Evolutionary conservation across 2,113 vertebrate genomes (phyloP).

Genomic region (Vidua chalybeata): DNA sequence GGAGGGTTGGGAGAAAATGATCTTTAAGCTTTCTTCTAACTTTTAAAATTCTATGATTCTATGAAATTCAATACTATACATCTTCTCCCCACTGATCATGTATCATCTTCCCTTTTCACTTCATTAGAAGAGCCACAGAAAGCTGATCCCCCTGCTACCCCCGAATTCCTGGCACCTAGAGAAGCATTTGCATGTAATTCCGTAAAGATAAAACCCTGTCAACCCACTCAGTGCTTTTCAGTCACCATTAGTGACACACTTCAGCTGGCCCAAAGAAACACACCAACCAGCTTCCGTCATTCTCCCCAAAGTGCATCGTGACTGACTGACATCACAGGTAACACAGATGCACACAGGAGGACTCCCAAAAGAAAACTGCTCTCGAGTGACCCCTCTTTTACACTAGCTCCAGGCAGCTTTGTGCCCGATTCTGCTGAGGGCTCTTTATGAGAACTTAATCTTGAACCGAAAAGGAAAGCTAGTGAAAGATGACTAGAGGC

Average conservation of each 20-base stretch:
- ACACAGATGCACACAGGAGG: background rate
- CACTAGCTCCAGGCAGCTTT: background rate
- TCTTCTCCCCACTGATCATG: fast-evolving
- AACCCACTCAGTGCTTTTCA: background rate
- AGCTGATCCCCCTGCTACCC: background rate
- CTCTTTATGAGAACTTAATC: background rate
- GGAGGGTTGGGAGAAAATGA: background rate
- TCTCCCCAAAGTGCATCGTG: background rate
- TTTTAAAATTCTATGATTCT: background rate
- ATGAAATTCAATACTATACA: background rate
- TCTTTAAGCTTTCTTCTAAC: background rate
- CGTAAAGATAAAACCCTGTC: background rate
- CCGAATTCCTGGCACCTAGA: background rate
- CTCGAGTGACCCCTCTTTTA: background rate
- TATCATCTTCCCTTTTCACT: background rate
- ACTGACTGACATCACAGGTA: background rate
- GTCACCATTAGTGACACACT: background rate
- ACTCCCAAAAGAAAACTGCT: background rate
- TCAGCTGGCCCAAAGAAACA: background rate
- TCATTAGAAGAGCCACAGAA: background rate
- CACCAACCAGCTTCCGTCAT: background rate
- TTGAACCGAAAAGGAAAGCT: background rate
- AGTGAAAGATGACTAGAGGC: background rate
- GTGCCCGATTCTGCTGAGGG: background rate
- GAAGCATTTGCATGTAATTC: background rate